Evolutionary conservation across 2,113 vertebrate species (phyloP).

Genomic region (Laterallus jamaicensis): DNA sequence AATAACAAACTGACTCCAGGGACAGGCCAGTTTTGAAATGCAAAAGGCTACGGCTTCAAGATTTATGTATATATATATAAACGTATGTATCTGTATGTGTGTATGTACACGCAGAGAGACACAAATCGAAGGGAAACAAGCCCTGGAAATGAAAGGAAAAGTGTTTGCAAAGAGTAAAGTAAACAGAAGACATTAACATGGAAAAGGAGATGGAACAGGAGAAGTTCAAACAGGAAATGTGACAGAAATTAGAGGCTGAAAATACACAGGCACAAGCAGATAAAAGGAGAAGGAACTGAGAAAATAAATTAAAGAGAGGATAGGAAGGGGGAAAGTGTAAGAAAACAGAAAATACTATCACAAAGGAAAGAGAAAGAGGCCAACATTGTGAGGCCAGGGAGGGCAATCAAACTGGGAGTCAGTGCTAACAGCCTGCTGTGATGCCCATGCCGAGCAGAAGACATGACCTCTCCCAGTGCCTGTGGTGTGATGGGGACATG

Average conservation of each 20-base stretch:
- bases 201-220: neutral
- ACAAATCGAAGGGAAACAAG: slow-evolving; percentile 29
- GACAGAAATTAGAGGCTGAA: slow-evolving; percentile 46
- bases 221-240: slow-evolving; percentile 38
- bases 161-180: neutral
- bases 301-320: neutral
- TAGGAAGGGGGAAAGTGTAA: neutral
- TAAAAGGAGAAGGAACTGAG: neutral
- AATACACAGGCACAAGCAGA: neutral
- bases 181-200: slow-evolving; percentile 27
- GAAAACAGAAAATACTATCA: neutral
- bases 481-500: too few relatives aligned
- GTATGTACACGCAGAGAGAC: neutral
- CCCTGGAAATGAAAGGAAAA: slow-evolving; percentile 55
- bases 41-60: slow-evolving; percentile 24
- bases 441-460: neutral
- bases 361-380: neutral
- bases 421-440: neutral
- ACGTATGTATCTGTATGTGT: neutral
- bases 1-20: slow-evolving; percentile 73
- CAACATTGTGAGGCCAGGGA: neutral
- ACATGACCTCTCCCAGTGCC: fast-evolving
- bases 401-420: neutral
- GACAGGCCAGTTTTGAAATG: neutral
- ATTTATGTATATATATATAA: neutral